Evolutionary conservation across 37 sponge, comb jelly and placozoan genomes (phyloP).

Genomic region (Beroe forskalii): DNA sequence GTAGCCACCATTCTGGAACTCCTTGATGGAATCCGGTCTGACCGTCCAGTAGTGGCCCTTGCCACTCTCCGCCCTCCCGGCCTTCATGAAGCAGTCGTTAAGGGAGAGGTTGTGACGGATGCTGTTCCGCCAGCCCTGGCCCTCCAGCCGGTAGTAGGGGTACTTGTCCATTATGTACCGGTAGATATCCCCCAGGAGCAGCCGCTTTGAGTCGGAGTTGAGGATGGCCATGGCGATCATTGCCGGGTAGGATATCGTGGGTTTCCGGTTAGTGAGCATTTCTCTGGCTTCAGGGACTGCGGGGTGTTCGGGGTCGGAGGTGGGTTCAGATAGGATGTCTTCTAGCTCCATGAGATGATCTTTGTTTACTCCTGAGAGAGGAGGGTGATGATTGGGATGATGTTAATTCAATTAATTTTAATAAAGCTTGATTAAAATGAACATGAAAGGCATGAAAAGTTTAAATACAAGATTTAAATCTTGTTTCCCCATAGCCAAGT

Average conservation of each 20-base stretch:
- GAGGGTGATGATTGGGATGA: not conserved
- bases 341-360: conserved; percentile 42
- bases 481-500: too few species aligned
- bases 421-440: too few species aligned
- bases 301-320: not conserved
- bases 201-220: conserved; percentile 58
- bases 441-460: too few species aligned
- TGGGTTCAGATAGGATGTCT: not conserved
- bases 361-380: conserved; percentile 58
- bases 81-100: conserved; percentile 65
- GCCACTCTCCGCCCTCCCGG: conserved; percentile 57
- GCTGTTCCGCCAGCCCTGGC: conserved; percentile 63
- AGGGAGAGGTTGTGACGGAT: conserved; percentile 58
- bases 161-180: conserved; percentile 55
- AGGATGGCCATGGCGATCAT: conserved; percentile 64
- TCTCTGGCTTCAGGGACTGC: not conserved
- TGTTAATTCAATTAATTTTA: too few species aligned
- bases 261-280: not conserved
- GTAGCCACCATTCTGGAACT: conserved; percentile 62
- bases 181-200: conserved; percentile 53
- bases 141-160: conserved; percentile 57
- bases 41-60: conserved; percentile 65
- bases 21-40: conserved; percentile 53
- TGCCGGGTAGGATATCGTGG: conserved; percentile 56
- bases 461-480: too few species aligned